Conservation (phyloP, 1,140 invertebrate genomes). For the Orchesella cincta region DNA sequence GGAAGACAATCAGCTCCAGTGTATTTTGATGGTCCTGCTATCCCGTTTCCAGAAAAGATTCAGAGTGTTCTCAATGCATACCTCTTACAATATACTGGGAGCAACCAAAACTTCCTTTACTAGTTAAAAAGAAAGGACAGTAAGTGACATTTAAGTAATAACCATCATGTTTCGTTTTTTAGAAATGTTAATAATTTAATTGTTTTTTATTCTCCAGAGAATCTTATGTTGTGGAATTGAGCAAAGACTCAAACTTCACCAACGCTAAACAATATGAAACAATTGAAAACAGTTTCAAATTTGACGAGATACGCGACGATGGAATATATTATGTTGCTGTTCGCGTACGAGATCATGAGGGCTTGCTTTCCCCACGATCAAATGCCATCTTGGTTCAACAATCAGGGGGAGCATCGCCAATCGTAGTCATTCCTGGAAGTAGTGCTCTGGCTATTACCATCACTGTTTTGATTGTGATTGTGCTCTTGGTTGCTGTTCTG, state of each 20-base stretch:
- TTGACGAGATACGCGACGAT: conserved; percentile 59
- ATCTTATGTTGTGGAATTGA: conserved; percentile 68
- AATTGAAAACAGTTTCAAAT: conserved; percentile 62
- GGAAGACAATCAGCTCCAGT: conserved; percentile 58
- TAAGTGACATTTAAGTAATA: too few species aligned
- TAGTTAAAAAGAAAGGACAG: conserved; percentile 35
- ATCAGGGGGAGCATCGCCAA: conserved; percentile 16
- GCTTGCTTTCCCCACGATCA: conserved; percentile 57
- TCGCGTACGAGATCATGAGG: conserved; percentile 63
- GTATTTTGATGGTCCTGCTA: conserved; percentile 61
- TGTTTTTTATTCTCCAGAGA: too few species aligned
- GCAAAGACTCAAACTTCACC: conserved; percentile 61
- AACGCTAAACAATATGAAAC: conserved; percentile 58
- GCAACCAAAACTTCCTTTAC: conserved; percentile 27
- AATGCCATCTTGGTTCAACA: conserved; percentile 28
- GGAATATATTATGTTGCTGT: conserved; percentile 68
- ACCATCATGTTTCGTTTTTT: too few species aligned
- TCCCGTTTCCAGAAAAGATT: conserved; percentile 68
- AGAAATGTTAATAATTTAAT: too few species aligned
- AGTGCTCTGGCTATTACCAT: conserved; percentile 54
- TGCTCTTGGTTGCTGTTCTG: conserved; percentile 65
- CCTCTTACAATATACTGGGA: conserved; percentile 47
- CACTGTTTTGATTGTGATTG: conserved; percentile 60
- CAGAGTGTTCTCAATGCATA: conserved; percentile 61
- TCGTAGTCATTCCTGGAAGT: conserved; percentile 19